phyloP scores from a whole-genome alignment of 2,888 invertebrate species.

The Alloscopus bannaensis region DNA sequence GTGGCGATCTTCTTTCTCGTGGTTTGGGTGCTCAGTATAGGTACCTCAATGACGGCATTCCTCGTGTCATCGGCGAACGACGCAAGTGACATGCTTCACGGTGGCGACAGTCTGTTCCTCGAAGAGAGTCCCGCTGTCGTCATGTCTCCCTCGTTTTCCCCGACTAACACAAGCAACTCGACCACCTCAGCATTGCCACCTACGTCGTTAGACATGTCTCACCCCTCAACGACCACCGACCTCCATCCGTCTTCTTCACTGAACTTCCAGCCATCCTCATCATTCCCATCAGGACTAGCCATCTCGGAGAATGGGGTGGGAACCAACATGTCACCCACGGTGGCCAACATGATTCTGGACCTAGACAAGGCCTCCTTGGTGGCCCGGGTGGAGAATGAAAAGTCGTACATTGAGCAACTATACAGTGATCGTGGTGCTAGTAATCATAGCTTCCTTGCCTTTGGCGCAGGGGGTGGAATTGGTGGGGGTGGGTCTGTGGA shows the following conservation, averaged over 20 bases:
- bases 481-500: background rate
- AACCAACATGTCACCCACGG: slow-evolving; percentile 34
- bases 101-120: slow-evolving; percentile 17
- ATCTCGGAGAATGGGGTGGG: background rate
- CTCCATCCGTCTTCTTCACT: slow-evolving; percentile 7
- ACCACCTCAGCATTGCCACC: too few species aligned
- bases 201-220: background rate
- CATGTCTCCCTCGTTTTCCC: background rate
- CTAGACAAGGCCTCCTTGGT: background rate
- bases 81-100: background rate
- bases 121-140: background rate
- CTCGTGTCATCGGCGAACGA: slow-evolving; percentile 64
- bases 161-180: slow-evolving; percentile 3
- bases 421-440: slow-evolving; percentile 10
- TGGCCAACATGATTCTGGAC: slow-evolving; percentile 49
- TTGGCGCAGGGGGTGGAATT: background rate
- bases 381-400: slow-evolving; percentile 3
- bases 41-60: slow-evolving; percentile 70
- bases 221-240: background rate
- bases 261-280: background rate
- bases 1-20: slow-evolving; percentile 82
- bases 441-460: background rate
- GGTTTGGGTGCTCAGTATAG: slow-evolving; percentile 78
- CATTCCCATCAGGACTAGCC: background rate
- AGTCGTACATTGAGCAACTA: slow-evolving; percentile 10